phyloP scores from a whole-genome alignment of 1,140 invertebrate species.

The Aphaenogaster floridana region DNA sequence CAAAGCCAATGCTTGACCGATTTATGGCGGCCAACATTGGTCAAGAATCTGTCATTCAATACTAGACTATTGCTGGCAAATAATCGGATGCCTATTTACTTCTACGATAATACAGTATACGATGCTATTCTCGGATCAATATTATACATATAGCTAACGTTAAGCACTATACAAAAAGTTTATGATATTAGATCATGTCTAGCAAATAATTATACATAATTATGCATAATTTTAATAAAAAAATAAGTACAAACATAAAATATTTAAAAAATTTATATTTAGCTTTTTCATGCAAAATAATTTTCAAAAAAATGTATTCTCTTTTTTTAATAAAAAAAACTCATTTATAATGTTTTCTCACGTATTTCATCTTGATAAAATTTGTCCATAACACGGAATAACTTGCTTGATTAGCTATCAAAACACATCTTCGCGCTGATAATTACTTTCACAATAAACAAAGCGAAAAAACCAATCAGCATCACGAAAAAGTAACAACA shows the following conservation, averaged over 20 bases:
- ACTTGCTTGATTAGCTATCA: no score
- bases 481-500: no score
- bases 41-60: constrained; percentile 13
- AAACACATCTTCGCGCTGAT: no score
- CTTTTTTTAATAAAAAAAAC: no score
- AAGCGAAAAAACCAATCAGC: no score
- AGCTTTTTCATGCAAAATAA: no score
- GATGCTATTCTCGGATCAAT: not conserved
- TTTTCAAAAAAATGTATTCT: no score
- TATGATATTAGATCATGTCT: not conserved
- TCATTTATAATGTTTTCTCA: no score
- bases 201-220: not conserved
- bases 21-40: not conserved
- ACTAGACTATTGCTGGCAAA: not conserved
- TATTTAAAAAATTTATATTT: no score
- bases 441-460: no score
- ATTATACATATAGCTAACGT: not conserved
- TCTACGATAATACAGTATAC: not conserved
- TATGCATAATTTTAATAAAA: not conserved
- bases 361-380: no score
- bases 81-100: not conserved
- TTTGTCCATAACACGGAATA: no score
- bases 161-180: not conserved
- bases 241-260: not conserved
- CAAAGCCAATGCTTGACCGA: not conserved